These are phyloP conservation scores for Tenthredo amoena DNA, from an alignment of 2,888 invertebrate species.

Conservation along the genomic window DNA sequence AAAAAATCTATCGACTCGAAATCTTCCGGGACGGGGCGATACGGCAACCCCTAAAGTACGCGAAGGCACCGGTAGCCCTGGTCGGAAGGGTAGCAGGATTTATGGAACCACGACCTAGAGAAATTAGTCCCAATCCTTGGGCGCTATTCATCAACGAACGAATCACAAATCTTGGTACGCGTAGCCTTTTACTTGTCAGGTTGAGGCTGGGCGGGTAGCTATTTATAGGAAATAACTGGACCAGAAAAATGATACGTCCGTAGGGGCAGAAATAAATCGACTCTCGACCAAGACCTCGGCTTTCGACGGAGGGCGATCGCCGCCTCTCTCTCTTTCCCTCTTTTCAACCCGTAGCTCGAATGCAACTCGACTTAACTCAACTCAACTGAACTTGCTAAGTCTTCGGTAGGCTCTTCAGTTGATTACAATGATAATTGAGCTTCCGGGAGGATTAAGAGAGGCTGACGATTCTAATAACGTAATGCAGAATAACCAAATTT, in stretches of 20 bases:
- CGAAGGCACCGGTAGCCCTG: background rate
- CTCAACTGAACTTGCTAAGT: background rate
- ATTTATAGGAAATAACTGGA: conserved; percentile 55
- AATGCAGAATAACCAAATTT: conserved; percentile 2
- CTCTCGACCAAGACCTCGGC: conserved; percentile 44
- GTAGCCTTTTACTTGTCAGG: background rate
- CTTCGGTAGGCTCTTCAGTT: conserved; percentile 8
- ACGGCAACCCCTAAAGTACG: background rate
- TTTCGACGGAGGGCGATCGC: background rate
- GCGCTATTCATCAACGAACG: conserved; percentile 26
- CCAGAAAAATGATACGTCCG: conserved; percentile 54
- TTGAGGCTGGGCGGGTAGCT: conserved; percentile 29
- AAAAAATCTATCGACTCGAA: background rate
- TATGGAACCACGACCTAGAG: conserved; percentile 53
- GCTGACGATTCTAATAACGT: background rate
- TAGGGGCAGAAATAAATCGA: conserved; percentile 50
- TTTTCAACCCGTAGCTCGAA: background rate
- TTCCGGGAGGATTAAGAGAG: background rate
- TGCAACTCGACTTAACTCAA: background rate
- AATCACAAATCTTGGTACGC: conserved; percentile 51
- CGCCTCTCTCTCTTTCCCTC: background rate
- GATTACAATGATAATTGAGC: conserved; percentile 21
- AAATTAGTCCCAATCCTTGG: conserved; percentile 49
- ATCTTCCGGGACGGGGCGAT: background rate
- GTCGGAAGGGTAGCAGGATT: conserved; percentile 44